Evolutionary conservation across 2,797 vertebrate species (phyloP), one percentile per base, ranked within the genome.

Genomic region (Pangasius larnaudii): DNA sequence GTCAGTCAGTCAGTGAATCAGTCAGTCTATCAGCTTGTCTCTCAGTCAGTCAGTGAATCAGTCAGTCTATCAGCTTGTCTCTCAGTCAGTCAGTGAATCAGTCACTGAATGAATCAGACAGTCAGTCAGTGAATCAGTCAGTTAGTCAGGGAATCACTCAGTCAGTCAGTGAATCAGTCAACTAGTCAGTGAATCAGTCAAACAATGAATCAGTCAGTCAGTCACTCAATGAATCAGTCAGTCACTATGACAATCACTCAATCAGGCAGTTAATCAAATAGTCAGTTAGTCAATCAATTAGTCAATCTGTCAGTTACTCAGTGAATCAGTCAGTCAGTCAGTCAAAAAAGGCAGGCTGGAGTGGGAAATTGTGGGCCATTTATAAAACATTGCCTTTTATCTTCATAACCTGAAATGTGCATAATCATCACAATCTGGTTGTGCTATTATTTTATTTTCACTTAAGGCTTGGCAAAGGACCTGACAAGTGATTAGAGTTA

Each of bases 391-490:
- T 58, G 58, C 24, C 59, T 42, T 46, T 63, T 46, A 63, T 9
- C 58, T 10, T 63, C 39, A 51, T 49, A 49, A 49, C 39, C 14
- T 83, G 56, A 65, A 65, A 83, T 67, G 9, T 67, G 63, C 46
- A 33, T 67, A 67, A 84, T 51, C 42, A 69, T 67, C 61, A 67
- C 81, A 67, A 65, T 69, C n/a, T 22, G 46, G 42, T 49, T 46
- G 16, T 49, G 3, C 27, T 80, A 36, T 39, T 61, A 81, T 42
- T 42, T 81, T 19, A 33, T 56, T 56, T 49, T 67, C 81, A 30
- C 61, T 67, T 51, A 84, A 84, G 19, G 42, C 42, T 51, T 84
- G 81, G n/a, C 81, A 84, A 67, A 67, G 9, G 42, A 84, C 39
- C 2, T 69, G 16, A 59, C 33, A 39, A 81, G 36, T 61, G 24